Base-by-base conservation (phyloP, 2,797 vertebrate genomes). In the Ispidina lecontei region DNA sequence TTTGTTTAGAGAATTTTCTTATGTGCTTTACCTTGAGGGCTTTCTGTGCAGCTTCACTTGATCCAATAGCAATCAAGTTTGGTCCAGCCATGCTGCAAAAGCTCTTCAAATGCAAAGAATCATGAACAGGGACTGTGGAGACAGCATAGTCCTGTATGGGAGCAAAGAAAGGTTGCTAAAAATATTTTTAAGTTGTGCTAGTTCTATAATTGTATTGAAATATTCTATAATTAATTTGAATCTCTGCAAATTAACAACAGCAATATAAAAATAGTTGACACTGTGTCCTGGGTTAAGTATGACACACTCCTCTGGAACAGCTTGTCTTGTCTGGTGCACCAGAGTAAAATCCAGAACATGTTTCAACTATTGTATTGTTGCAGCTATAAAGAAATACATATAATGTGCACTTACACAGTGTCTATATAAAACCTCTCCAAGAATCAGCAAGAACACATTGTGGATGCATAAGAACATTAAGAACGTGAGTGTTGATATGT, bases 11-110 rank as follows among this genome's bases (percentile, higher is more conserved):
- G 49, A 75, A 86, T 95, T 91, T 95, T 89, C 65, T 91, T 62
- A 81, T 16, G 49, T 31, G 9, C 35, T 96, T 87, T 98, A 99
- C 99, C 98, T 99, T 99, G 84, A 99, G 98, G 94, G 98, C 97
- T 96, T 98, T 99, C 98, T 99, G 99, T 5, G 99, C 99, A 69
- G 97, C 81, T 95, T 99, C 99, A 86, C 99, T 99, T 93, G 99
- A 99, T 96, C 99, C 99, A 2, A 99, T 99, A 56, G 98, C 97
- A 13, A 99, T 99, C 90, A 99, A 98, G 88, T 98, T 99, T 22
- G 99, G 99, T 84, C 99, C 99, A 63, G 98, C 99, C 99, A 99
- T 99, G 90, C 99, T 99, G 98, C 99, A 99, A 97, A 99, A 99
- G 94, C 98, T 98, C 97, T 99, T 99, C 97, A 99, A 97, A 94